Evolutionary conservation across 2,888 invertebrate species (phyloP).

Genomic region (Luperina nickerlii): DNA sequence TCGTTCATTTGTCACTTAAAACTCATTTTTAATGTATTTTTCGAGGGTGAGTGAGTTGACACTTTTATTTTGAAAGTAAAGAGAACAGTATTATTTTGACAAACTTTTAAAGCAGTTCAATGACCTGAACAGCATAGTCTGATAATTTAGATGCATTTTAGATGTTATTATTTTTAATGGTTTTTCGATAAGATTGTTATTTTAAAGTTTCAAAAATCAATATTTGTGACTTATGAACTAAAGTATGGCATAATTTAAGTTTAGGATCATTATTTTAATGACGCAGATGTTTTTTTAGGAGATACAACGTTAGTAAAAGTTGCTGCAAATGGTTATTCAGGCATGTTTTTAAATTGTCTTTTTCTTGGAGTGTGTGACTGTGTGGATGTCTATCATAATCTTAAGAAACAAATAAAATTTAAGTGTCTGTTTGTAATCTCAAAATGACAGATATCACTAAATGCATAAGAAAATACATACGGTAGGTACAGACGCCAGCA

Average conservation of each 20-base stretch:
- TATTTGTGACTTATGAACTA: not conserved
- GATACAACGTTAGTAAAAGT: not conserved
- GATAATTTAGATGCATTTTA: not conserved
- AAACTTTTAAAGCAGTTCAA: constrained; percentile 6
- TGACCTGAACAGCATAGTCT: not conserved
- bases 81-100: constrained; percentile 11
- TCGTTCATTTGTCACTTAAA: constrained; percentile 25
- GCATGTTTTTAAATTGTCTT: not conserved
- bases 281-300: not conserved
- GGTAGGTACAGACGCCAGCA: no score
- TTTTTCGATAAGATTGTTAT: not conserved
- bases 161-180: not conserved
- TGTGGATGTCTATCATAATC: not conserved
- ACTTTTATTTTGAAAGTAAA: constrained; percentile 19
- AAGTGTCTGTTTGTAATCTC: no score
- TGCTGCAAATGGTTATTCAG: no score
- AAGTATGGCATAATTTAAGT: not conserved
- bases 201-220: not conserved
- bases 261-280: not conserved
- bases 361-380: not conserved
- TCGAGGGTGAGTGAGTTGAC: constrained; percentile 29
- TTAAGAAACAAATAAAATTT: no score
- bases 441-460: no score
- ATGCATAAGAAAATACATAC: no score
- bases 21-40: constrained; percentile 41